Evolutionary conservation across 2,888 invertebrate genomes (phyloP), one percentile per base, ranked within the genome.

Genomic region (Melanchra persicariae): DNA sequence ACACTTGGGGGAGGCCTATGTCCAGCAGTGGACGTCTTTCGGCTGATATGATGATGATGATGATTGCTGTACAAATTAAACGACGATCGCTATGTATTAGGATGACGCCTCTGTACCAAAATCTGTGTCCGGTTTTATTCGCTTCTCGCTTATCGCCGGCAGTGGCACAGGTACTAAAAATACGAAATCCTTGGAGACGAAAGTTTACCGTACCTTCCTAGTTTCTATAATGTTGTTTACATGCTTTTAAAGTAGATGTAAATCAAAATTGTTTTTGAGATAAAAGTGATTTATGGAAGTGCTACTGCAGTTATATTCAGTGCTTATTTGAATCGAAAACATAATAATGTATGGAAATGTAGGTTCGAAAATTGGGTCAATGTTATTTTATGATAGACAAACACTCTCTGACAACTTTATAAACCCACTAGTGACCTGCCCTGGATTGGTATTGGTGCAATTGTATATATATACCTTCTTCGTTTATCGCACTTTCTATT

Each of bases 251-350:
- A 57, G 34, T 57, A 47, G 24, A 80, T 45, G 65, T 70, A 80
- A 81, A 80, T 74, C 65, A 66, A 49, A 55, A 65, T 47, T 70
- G 52, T 71, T 64, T 68, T 81, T 55, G 40, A 43, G 30, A 71
- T 74, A 71, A 78, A 77, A 71, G 45, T 68, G 68, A 74, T 74
- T 77, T 77, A 67, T 79, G 54, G 61, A n/a, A 62, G 30, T 69
- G 63, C 52, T 49, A 60, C 19, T 69, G 45, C 58, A 57, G 15
- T 57, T 40, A 12, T 45, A 64, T 74, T 49, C 49, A 30, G 12
- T 37, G 34, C 34, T 61, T 24, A 67, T 64, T 67, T 79, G 66
- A 57, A 79, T 75, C 19, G 66, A 75, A 67, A 79, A 74, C 47
- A 52, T 43, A 24, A 17, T 43, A 47, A 10, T 30, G 12, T 34